Conservation (phyloP, 2,113 vertebrate genomes). For the Calidris pugnax region DNA sequence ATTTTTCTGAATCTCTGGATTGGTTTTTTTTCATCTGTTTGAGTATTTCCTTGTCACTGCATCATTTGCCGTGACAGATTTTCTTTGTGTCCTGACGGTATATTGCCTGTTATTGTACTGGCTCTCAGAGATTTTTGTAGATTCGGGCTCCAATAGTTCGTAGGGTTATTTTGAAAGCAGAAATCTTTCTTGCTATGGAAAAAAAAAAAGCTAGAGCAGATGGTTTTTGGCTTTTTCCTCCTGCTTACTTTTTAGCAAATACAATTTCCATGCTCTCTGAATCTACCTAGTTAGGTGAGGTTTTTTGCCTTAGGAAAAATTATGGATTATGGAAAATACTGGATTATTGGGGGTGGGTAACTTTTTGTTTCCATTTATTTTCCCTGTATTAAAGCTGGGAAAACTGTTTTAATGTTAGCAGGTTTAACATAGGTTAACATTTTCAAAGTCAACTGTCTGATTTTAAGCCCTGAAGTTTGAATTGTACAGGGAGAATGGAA, state of each 20-base stretch:
- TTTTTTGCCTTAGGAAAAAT: background rate
- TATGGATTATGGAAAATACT: background rate
- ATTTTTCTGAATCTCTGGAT: background rate
- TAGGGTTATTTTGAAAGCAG: background rate
- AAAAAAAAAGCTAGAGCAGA: background rate
- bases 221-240: background rate
- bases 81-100: background rate
- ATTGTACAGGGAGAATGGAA: background rate
- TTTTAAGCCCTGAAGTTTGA: background rate
- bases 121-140: background rate
- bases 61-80: background rate
- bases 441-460: background rate
- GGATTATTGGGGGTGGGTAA: background rate
- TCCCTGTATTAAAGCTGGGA: background rate
- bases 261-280: background rate
- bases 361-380: background rate
- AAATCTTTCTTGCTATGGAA: background rate
- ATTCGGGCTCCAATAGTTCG: background rate
- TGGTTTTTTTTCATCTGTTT: background rate
- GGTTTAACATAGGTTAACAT: background rate
- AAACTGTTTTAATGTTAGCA: background rate
- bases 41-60: background rate
- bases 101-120: background rate
- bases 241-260: background rate
- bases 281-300: rapidly evolving